These are phyloP conservation scores for Picus viridis DNA, from an alignment of 2,797 vertebrate genomes.

Conservation along the genomic window DNA sequence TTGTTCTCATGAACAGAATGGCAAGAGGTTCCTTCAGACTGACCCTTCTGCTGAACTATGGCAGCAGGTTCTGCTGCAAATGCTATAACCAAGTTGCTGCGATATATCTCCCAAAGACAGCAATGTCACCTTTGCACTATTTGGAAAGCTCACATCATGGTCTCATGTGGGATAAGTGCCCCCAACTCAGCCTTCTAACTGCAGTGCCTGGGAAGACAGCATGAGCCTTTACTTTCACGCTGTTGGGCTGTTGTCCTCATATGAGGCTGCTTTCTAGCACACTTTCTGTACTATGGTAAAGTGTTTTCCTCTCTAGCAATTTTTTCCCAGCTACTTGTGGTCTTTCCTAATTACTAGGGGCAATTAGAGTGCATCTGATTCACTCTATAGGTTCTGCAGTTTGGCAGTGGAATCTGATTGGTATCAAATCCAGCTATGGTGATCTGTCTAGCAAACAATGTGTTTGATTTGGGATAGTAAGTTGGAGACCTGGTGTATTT, in stretches of 20 bases:
- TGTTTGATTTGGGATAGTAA: background rate
- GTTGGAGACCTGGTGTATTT: background rate
- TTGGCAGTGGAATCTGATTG: background rate
- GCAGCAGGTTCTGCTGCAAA: background rate
- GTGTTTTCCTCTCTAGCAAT: background rate
- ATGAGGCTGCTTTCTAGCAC: background rate
- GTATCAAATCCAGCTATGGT: background rate
- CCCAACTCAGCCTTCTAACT: background rate
- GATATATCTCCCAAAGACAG: conserved; percentile 40
- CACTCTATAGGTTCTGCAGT: background rate
- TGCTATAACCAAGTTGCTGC: background rate
- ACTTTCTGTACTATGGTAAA: background rate
- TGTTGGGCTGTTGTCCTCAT: background rate
- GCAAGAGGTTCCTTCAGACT: background rate
- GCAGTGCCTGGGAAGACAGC: conserved; percentile 11
- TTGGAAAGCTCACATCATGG: conserved; percentile 7
- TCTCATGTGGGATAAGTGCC: background rate
- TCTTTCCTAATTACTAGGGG: background rate
- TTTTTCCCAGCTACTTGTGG: background rate
- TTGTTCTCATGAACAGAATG: background rate
- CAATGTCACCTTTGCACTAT: conserved; percentile 27
- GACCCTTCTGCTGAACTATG: background rate
- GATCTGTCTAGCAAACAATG: background rate
- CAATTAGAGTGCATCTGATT: background rate
- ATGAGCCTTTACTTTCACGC: background rate